phyloP scores from a whole-genome alignment of 2,888 invertebrate species.

The Prosopocoilus inquinatus region DNA sequence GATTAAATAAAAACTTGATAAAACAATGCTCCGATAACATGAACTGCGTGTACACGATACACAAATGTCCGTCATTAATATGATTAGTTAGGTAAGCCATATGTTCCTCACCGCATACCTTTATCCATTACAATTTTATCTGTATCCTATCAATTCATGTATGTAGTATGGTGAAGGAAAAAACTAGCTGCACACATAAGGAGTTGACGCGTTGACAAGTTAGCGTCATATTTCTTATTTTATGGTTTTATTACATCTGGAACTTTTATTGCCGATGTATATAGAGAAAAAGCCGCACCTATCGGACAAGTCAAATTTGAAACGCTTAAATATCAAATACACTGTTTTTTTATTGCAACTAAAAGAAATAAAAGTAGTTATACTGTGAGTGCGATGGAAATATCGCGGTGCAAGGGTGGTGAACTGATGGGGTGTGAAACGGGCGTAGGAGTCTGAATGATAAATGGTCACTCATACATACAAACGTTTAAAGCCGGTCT shows the following conservation, averaged over 20 bases:
- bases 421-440: slow-evolving; percentile 20
- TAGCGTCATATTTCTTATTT: slow-evolving; percentile 12
- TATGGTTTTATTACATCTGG: slow-evolving; percentile 13
- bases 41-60: slow-evolving; percentile 4
- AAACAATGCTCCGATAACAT: slow-evolving; percentile 16
- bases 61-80: slow-evolving; percentile 36
- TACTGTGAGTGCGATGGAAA: neutral
- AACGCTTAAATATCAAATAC: too few species aligned
- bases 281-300: slow-evolving; percentile 6
- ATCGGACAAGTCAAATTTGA: slow-evolving; percentile 11
- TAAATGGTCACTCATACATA: slow-evolving; percentile 53
- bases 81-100: slow-evolving; percentile 36
- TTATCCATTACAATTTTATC: slow-evolving; percentile 18
- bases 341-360: neutral
- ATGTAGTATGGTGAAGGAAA: neutral
- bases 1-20: slow-evolving; percentile 25
- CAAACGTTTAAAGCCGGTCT: slow-evolving; percentile 47
- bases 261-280: slow-evolving; percentile 7
- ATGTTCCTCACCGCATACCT: slow-evolving; percentile 32
- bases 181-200: slow-evolving; percentile 10
- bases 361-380: too few species aligned
- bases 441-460: slow-evolving; percentile 46
- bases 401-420: slow-evolving; percentile 14
- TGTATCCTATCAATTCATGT: slow-evolving; percentile 1
- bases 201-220: slow-evolving; percentile 14